Conservation (phyloP, 1,140 invertebrate genomes). For the Ganaspis sp. region DNA sequence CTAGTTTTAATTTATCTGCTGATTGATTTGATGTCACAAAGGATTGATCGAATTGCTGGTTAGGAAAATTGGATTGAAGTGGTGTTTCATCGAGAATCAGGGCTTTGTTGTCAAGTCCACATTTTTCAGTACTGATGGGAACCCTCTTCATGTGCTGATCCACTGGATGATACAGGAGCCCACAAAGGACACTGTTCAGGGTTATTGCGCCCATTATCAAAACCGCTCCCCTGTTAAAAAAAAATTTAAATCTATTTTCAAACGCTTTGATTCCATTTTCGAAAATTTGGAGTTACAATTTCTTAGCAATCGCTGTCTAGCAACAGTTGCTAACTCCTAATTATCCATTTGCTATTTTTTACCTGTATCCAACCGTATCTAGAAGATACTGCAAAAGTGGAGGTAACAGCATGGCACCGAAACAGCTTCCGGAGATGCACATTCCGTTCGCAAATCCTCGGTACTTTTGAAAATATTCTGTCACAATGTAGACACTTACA, state of each 20-base stretch:
- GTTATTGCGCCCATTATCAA: constrained; percentile 88
- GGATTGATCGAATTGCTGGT: not conserved
- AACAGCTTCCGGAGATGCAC: constrained; percentile 90
- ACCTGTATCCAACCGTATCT: constrained; percentile 85
- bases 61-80: not conserved
- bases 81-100: constrained; percentile 58
- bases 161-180: constrained; percentile 87
- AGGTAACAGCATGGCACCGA: constrained; percentile 88
- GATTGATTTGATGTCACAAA: not conserved
- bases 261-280: not conserved
- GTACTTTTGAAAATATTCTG: constrained; percentile 88
- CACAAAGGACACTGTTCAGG: constrained; percentile 87
- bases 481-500: constrained; percentile 92
- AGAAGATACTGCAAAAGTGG: constrained; percentile 84
- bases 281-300: too few species aligned
- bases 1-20: too few species aligned
- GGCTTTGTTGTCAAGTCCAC: constrained; percentile 76
- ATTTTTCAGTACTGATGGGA: constrained; percentile 1
- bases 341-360: too few species aligned
- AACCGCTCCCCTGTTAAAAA: constrained; percentile 81
- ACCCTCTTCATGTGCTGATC: constrained; percentile 82
- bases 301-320: too few species aligned
- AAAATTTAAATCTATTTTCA: constrained; percentile 22
- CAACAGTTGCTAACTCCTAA: too few species aligned
- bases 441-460: constrained; percentile 90